These are phyloP conservation scores for Virgularia gustaviana DNA, from an alignment of 92 coral and sea anemone genomes.

Conservation along the genomic window DNA sequence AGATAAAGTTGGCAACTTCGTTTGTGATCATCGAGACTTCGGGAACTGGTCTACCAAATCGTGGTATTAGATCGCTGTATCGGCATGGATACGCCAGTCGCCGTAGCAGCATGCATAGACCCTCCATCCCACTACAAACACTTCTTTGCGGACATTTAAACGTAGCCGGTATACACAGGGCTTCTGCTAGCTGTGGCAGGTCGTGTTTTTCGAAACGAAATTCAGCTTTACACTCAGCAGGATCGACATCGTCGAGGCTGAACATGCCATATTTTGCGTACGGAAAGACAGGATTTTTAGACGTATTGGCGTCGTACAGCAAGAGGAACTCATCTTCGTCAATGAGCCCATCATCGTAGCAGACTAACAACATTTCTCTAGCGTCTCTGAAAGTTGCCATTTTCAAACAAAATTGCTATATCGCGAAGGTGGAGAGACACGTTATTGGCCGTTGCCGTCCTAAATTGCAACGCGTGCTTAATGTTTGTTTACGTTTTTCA, in stretches of 20 bases:
- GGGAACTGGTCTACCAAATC: constrained; percentile 41
- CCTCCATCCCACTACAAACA: constrained; percentile 33
- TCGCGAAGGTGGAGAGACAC: background rate
- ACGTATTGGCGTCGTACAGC: constrained; percentile 20
- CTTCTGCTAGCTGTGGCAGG: constrained; percentile 12
- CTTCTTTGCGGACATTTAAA: constrained; percentile 27
- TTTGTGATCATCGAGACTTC: constrained; percentile 17
- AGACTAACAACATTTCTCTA: constrained; percentile 2
- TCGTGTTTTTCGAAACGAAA: constrained; percentile 36
- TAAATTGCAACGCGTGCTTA: constrained; percentile 1
- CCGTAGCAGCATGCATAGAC: constrained; percentile 15
- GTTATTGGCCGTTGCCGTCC: constrained; percentile 7
- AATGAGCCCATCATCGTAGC: constrained; percentile 19
- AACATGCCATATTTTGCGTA: constrained; percentile 31
- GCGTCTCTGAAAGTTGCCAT: constrained; percentile 23
- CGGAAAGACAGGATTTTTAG: constrained; percentile 27
- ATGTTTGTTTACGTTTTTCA: constrained; percentile 10
- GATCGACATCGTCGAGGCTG: constrained; percentile 24
- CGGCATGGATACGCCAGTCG: constrained; percentile 38
- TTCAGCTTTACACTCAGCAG: constrained; percentile 46
- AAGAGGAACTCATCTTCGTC: constrained; percentile 18
- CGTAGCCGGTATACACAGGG: constrained; percentile 20
- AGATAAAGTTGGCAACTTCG: constrained; percentile 29
- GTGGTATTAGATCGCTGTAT: constrained; percentile 16
- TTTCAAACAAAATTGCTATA: background rate